phyloP scores from a whole-genome alignment of 2,113 vertebrate species.

The Cathartes aura region DNA sequence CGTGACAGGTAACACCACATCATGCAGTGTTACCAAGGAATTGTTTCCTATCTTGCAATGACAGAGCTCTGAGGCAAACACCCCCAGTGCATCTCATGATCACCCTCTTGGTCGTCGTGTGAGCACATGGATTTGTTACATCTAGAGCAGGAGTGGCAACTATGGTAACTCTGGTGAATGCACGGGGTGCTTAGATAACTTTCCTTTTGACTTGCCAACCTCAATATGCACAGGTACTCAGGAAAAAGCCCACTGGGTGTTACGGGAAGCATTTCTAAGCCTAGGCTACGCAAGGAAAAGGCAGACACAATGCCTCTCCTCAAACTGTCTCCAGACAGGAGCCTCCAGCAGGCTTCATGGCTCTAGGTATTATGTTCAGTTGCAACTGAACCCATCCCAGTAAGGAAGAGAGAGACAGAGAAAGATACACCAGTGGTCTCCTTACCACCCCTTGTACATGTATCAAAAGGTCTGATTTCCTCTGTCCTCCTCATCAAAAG shows the following conservation, averaged over 20 bases:
- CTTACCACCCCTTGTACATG: not conserved
- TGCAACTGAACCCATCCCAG: not conserved
- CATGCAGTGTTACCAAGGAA: not conserved
- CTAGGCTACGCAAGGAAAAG: not conserved
- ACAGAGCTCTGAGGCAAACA: not conserved
- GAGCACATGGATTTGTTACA: not conserved
- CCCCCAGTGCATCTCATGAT: rapidly evolving
- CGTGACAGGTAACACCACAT: not conserved
- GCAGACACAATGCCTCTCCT: not conserved
- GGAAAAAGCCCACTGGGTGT: not conserved
- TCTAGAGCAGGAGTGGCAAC: not conserved
- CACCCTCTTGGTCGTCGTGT: not conserved
- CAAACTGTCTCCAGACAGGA: not conserved
- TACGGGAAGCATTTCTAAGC: not conserved
- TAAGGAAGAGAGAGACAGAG: not conserved
- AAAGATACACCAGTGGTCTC: not conserved
- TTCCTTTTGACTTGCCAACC: not conserved
- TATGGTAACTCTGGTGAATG: not conserved
- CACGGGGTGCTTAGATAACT: not conserved
- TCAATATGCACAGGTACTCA: not conserved
- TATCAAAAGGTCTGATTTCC: not conserved
- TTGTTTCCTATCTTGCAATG: not conserved
- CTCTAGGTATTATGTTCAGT: not conserved
- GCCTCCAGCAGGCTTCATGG: not conserved
- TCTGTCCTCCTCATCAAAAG: not conserved